Percentiles rank a stretch among this genome's conserved stretches.
phyloP scores from a whole-genome alignment of 2,113 vertebrate genomes.

The Xyliphius kryptos region DNA sequence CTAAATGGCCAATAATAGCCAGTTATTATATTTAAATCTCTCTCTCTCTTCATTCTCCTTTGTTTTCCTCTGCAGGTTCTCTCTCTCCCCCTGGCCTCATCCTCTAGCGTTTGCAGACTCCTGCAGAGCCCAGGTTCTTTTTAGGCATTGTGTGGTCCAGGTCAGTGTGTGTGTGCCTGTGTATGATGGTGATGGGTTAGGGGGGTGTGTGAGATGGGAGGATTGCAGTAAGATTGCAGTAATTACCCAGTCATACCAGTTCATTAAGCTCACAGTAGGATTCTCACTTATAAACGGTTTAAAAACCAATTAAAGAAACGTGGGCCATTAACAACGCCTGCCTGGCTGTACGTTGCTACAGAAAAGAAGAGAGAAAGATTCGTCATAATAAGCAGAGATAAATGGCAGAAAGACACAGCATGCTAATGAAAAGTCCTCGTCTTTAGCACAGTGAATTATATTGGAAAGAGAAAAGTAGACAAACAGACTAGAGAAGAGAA shows the following conservation, averaged over 20 bases:
- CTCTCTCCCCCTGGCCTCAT: constrained; percentile 76
- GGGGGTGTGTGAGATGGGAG: constrained; percentile 52
- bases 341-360: constrained; percentile 41
- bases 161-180: constrained; percentile 28
- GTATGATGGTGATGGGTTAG: too few species aligned
- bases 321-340: constrained; percentile 92
- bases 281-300: constrained; percentile 89
- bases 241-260: constrained; percentile 98
- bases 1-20: constrained; percentile 69
- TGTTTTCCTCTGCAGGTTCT: constrained; percentile 81
- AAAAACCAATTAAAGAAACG: constrained; percentile 97
- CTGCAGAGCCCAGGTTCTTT: constrained; percentile 83
- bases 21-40: constrained; percentile 78
- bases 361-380: constrained; percentile 15
- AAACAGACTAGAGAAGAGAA: background rate
- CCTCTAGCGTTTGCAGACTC: constrained; percentile 78
- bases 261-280: constrained; percentile 99
- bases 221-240: constrained; percentile 98
- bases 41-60: constrained; percentile 67
- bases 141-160: constrained; percentile 67
- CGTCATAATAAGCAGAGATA: constrained; percentile 44
- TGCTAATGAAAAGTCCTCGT: constrained; percentile 76
- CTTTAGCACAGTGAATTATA: constrained; percentile 27
- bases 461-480: constrained; percentile 12
- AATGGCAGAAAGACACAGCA: constrained; percentile 63